Evolutionary conservation across 2,797 vertebrate genomes (phyloP).

Genomic region (Sebastes itinus): DNA sequence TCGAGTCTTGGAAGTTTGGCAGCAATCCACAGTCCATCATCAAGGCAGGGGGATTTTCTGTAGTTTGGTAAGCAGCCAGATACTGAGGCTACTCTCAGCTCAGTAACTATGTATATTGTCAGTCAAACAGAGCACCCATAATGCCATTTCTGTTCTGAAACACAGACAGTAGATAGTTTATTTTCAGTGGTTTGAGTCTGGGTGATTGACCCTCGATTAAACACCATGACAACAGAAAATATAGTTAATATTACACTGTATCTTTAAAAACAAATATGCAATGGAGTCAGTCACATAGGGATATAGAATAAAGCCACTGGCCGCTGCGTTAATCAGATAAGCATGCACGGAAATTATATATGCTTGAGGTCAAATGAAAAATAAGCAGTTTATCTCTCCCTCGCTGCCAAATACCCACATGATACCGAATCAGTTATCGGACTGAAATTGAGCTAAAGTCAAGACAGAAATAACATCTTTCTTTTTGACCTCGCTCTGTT

Average conservation of each 20-base stretch:
- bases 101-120: slow-evolving; percentile 26
- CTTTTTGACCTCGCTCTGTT: background rate
- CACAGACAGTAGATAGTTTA: background rate
- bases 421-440: background rate
- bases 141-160: slow-evolving; percentile 5
- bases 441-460: background rate
- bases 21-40: slow-evolving; percentile 39
- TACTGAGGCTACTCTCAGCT: slow-evolving; percentile 28
- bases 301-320: background rate
- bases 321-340: background rate
- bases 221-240: background rate
- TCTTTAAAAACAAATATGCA: background rate
- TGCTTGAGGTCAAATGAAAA: slow-evolving; percentile 10
- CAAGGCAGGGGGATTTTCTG: slow-evolving; percentile 27
- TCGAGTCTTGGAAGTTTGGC: slow-evolving; percentile 44
- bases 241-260: background rate
- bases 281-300: background rate
- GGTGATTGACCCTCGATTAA: background rate
- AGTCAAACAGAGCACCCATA: slow-evolving; percentile 19
- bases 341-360: background rate
- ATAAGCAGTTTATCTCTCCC: slow-evolving; percentile 5
- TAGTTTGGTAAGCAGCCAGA: slow-evolving; percentile 48
- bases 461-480: background rate
- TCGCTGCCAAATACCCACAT: background rate
- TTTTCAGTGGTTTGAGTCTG: background rate